These are phyloP conservation scores for Botia almorhae DNA, from an alignment of 2,797 vertebrate genomes.

Conservation along the genomic window DNA sequence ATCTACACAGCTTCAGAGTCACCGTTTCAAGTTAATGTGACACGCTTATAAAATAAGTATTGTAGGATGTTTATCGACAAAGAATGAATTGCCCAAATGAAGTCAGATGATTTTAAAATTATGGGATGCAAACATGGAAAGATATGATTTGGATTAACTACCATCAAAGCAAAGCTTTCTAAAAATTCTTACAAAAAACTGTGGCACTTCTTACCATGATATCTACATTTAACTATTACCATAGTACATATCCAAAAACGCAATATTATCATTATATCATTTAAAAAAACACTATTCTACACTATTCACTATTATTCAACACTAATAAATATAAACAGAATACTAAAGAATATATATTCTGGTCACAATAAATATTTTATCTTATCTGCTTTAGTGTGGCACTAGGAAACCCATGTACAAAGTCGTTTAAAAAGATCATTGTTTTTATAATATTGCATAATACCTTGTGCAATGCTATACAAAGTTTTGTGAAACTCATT, in stretches of 20 bases:
- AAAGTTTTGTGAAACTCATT: background rate
- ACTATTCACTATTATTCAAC: background rate
- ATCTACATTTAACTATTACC: too few relatives aligned
- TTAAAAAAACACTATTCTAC: background rate
- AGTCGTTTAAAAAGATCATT: background rate
- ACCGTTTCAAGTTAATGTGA: too few relatives aligned
- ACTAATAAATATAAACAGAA: too few relatives aligned
- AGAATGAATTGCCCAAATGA: background rate
- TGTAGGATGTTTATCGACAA: background rate
- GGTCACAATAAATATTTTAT: background rate
- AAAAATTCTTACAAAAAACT: background rate
- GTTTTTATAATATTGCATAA: background rate
- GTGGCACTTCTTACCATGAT: too few relatives aligned
- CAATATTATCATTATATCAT: background rate
- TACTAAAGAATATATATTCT: background rate
- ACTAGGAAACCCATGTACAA: too few relatives aligned
- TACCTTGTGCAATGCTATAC: background rate
- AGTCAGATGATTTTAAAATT: background rate
- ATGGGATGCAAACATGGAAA: background rate
- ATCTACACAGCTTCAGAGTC: background rate
- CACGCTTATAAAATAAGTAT: background rate
- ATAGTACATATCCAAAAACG: background rate
- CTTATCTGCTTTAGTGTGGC: too few relatives aligned
- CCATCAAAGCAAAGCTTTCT: too few relatives aligned
- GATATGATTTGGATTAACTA: too few relatives aligned